Conservation (phyloP, 2,888 invertebrate genomes). For the Drosophila mercatorum region DNA sequence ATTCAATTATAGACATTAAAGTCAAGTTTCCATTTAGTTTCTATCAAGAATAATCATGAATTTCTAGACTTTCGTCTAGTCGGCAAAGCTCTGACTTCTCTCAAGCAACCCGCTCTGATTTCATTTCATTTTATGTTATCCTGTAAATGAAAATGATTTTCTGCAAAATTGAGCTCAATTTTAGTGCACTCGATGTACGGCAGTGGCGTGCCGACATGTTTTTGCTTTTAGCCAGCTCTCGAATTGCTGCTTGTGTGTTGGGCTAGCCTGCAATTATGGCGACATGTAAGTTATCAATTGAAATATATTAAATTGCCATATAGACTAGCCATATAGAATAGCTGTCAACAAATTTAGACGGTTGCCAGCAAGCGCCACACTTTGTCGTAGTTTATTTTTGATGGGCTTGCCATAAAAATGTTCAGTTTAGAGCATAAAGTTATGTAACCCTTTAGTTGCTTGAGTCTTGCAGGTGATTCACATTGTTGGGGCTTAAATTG, state of each 20-base stretch:
- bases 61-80: not conserved
- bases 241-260: constrained; percentile 8
- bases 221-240: constrained; percentile 39
- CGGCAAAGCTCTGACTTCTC: not conserved
- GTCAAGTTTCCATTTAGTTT: not conserved
- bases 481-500: no score
- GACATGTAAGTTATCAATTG: not conserved
- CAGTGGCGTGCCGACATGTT: constrained; percentile 49
- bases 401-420: not conserved
- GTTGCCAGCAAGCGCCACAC: not conserved
- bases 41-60: no score
- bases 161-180: constrained; percentile 54
- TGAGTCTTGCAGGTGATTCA: not conserved
- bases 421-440: not conserved
- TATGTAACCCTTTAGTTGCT: not conserved
- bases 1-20: not conserved
- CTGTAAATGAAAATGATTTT: constrained; percentile 46
- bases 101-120: not conserved
- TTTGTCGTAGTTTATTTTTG: not conserved
- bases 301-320: constrained; percentile 1
- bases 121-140: constrained; percentile 17
- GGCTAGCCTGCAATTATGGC: not conserved
- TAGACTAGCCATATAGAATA: no score
- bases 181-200: constrained; percentile 27
- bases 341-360: not conserved